These are phyloP conservation scores for Chroicocephalus ridibundus DNA, from an alignment of 2,113 vertebrate species.

Conservation along the genomic window DNA sequence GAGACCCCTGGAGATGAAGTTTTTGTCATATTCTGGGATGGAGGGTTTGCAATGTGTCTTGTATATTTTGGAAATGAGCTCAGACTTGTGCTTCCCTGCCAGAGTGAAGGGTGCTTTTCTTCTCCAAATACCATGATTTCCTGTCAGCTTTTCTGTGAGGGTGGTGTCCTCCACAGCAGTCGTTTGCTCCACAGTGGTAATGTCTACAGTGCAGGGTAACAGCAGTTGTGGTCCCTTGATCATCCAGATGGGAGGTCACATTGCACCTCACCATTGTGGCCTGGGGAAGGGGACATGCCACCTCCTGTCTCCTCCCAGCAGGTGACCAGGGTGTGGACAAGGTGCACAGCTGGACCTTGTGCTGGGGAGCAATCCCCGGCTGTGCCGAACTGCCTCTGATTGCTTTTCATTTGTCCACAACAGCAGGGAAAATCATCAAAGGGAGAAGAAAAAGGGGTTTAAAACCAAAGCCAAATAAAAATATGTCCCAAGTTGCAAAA, in stretches of 20 bases:
- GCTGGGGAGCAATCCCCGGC: neutral
- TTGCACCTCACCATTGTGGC: neutral
- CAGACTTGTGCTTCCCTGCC: neutral
- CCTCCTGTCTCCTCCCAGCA: neutral
- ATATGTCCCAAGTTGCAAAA: neutral
- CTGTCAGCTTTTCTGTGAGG: neutral
- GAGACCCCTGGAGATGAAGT: neutral
- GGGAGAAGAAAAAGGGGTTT: neutral
- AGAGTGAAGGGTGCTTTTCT: neutral
- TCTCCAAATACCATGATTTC: neutral
- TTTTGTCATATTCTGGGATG: neutral
- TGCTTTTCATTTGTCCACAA: neutral
- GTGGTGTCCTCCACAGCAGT: neutral
- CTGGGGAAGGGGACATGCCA: neutral
- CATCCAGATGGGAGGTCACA: rapidly evolving
- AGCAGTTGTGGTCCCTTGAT: neutral
- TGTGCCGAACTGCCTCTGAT: neutral
- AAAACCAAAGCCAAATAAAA: constrained; percentile 18
- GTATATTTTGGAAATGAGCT: neutral
- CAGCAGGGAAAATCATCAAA: constrained; percentile 20
- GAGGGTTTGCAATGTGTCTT: neutral
- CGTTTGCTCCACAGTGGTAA: neutral
- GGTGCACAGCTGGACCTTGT: neutral
- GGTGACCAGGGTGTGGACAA: rapidly evolving
- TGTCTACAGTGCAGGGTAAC: neutral